Base-by-base conservation (phyloP, 2,113 vertebrate species). In the Uropsilus gracilis region DNA sequence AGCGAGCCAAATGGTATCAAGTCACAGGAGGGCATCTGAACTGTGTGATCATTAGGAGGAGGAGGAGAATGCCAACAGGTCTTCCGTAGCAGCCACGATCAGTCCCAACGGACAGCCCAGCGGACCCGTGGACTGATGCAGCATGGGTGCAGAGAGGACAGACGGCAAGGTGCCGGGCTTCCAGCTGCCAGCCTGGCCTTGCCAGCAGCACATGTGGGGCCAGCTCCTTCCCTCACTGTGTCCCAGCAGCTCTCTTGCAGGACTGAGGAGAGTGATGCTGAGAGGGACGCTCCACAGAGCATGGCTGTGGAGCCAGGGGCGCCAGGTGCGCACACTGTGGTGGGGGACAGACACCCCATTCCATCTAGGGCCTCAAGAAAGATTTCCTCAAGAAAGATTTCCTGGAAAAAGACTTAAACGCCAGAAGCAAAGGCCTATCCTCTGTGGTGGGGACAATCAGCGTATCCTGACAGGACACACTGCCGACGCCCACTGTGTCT, bases 1-100 rank as follows among this genome's bases (percentile, higher is more conserved):
- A 77, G 69, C 59, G 89, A 82, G 84, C 28, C 30, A 68, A 73
- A 90, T 10, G 32, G 69, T 22, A 78, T 83, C 28, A 71, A 92
- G 80, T 50, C n/a, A 53, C 12, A 76, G 3, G 16, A 34, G 11
- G n/a, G 16, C 83, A 42, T 46, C 28, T 66, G 71, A 20, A 75
- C 9, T 59, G 8, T 10, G n/a, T 37, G 17, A 55, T 22, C 20
- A 24, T 48, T 7, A 86, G 48, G 80, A 55, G 61, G 28, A 55
- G 61, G 28, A 46, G 17, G 17, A 72, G 46, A 78, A 64, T 32
- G 66, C 39, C 86, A 42, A 69, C 34, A 69, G n/a, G 34, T 50
- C 14, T 46, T 16, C 30, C n/a, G 0, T 20, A 28, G 57, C 4
- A 61, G 66, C 34, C 39, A 22, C 10, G 20, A 61, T 13, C 28